Base-by-base conservation (phyloP, 2,113 vertebrate species). In the Toxotes jaculatrix region DNA sequence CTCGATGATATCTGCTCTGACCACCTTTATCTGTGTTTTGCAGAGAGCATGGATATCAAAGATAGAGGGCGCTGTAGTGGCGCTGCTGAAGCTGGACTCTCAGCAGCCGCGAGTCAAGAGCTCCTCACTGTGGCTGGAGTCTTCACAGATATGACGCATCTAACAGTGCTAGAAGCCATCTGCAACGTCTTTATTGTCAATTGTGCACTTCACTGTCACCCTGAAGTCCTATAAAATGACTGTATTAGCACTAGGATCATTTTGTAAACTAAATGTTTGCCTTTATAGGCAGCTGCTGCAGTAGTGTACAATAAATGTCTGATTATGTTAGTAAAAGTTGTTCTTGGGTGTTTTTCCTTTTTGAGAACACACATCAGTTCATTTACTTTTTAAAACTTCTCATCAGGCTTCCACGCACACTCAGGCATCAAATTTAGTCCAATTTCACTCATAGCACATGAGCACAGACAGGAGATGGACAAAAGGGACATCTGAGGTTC, bases 31-130 rank as follows among this genome's bases (percentile, higher is more conserved):
- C 16, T 87, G 66, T 88, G 81, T 80, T 42, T 87, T 93, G 40
- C 94, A 99, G 97, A 97, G 94, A 95, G 91, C 64, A 55, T 97
- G 97, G 97, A 95, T 97, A 82, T 93, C 94, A 53, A 95, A 97
- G 92, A 95, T 97, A 81, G 95, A 96, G 92, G 93, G 27, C 5
- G 96, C 96, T 27, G 90, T 94, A 42, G 80, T 95, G 16, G 85
- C 88, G 7, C 82, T 93, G 89, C 84, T 93, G 91, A 94, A 92
- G 86, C 91, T 86, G 83, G 92, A 94, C 82, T 93, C 83, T 79
- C 87, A 89, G 87, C 92, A 94, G 70, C 76, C 85, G 0, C 87
- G 91, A 13, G 61, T 90, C 56, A 94, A 90, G 75, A 93, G 86
- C 89, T 42, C 93, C 70, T 88, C 91, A 1, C 56, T 87, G 81